These are phyloP conservation scores for Oophaga pumilio DNA, from an alignment of 2,113 vertebrate species.

Conservation along the genomic window DNA sequence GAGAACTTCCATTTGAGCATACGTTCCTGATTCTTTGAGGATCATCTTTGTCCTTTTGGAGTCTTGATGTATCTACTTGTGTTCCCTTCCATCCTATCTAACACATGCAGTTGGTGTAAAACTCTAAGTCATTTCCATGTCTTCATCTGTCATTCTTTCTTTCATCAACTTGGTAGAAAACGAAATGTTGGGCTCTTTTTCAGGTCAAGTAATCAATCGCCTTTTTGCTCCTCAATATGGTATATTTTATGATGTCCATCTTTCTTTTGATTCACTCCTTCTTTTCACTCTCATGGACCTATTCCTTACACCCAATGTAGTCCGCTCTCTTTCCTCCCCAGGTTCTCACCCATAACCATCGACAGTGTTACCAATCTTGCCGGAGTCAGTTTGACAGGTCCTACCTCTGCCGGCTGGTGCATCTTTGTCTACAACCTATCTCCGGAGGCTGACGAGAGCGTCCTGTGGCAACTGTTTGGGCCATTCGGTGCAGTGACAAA, in stretches of 20 bases:
- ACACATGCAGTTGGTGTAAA: not conserved
- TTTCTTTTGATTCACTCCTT: conserved; percentile 2
- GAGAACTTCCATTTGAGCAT: not conserved
- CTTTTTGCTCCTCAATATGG: not conserved
- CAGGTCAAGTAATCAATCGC: not conserved
- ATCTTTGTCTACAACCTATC: conserved; percentile 99
- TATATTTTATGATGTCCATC: conserved; percentile 32
- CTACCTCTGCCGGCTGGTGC: conserved; percentile 84
- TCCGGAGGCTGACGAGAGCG: conserved; percentile 91
- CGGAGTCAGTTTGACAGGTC: conserved; percentile 81
- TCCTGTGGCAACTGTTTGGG: conserved; percentile 97
- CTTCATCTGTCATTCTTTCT: not conserved
- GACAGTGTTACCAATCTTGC: conserved; percentile 89
- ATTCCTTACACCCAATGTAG: conserved; percentile 83
- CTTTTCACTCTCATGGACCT: conserved; percentile 27
- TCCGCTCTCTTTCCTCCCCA: conserved; percentile 84
- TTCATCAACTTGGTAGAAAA: not conserved
- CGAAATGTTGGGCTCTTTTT: not conserved
- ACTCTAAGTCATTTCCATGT: conserved; percentile 2
- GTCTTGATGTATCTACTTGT: not conserved
- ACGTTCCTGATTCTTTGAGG: not conserved
- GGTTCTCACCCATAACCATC: conserved; percentile 88
- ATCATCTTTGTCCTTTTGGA: not conserved
- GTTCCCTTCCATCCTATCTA: not conserved
- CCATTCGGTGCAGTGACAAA: conserved; percentile 97